Evolutionary conservation across 1,140 invertebrate genomes (phyloP), one percentile per base, ranked within the genome.

Genomic region (Solenopsis fugax): DNA sequence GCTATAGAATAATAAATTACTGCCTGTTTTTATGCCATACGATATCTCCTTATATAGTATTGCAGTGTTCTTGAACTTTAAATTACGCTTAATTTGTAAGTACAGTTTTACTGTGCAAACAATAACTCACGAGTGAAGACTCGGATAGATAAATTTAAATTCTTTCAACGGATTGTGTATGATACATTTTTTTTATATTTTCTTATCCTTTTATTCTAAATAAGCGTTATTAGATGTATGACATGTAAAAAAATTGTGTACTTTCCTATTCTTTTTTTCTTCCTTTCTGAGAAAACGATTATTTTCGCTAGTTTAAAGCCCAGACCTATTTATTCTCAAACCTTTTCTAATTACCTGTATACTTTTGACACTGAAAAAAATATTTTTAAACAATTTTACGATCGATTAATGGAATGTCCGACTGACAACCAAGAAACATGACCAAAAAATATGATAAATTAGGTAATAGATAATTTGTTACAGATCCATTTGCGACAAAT

Each of bases 1-100:
- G 64, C 24, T 71, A 58, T 81, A 45, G 37, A 81, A 71, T 29
- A 81, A 71, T 29, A 45, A 21, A 82, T 82, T 75, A 62, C 41
- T 60, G 80, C 54, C 69, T 84, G 69, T 48, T 69, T 54, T 75
- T 73, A 60, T 50, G 48, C 34, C 12, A 69, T 81, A 71, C 13
- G 9, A 73, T 73, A 4, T 7, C 60, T 71, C 24, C 48, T 75
- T 60, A 75, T 24, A 41, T 12, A 58, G 24, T 56, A 56, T 71
- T 56, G 48, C 21, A 54, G 29, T 41, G 13, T 69, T 54, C 50
- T 24, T 6, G 34, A 71, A 54, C 34, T 54, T 69, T 45, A 69
- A 69, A 54, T 37, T 12, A 69, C n/a, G 18, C 5, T 52, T 34
- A 69, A 80, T 69, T 54, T 54, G 16, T 41, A 78, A 56, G n/a